phyloP scores from a whole-genome alignment of 2,113 vertebrate genomes.

The Glaucomys volans region DNA sequence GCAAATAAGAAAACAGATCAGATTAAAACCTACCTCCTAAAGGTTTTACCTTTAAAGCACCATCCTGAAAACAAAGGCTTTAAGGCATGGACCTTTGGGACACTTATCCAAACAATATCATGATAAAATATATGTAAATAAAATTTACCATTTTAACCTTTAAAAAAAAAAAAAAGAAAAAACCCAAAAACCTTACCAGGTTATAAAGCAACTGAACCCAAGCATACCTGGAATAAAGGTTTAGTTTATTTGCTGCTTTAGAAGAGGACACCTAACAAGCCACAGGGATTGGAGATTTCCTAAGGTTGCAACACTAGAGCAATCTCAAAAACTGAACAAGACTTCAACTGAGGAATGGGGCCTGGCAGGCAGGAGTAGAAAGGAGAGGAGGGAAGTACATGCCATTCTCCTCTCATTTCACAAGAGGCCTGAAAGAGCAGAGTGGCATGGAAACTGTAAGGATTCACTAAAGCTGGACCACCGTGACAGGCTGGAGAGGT shows the following conservation, averaged over 20 bases:
- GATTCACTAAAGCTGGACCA: background rate
- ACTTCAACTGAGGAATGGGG: background rate
- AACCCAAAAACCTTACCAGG: background rate
- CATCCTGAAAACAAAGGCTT: no score
- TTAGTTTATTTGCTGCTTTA: background rate
- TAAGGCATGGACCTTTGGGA: no score
- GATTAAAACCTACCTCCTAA: background rate
- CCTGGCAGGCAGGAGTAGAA: background rate
- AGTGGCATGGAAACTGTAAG: background rate
- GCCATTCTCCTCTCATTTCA: background rate
- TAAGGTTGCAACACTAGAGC: background rate
- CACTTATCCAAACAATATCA: no score
- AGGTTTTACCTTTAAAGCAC: no score
- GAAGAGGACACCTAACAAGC: background rate
- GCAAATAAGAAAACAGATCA: slow-evolving; percentile 1
- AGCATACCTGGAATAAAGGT: background rate
- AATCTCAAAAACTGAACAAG: background rate
- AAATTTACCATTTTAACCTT: no score
- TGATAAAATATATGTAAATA: no score
- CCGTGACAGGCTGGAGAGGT: background rate
- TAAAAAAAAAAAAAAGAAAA: no score
- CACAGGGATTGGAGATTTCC: background rate
- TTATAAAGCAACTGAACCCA: background rate
- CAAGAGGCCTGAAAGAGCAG: background rate
- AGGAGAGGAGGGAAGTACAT: background rate